Evolutionary conservation across 2,888 invertebrate species (phyloP).

Genomic region (Drosophila helvetica): DNA sequence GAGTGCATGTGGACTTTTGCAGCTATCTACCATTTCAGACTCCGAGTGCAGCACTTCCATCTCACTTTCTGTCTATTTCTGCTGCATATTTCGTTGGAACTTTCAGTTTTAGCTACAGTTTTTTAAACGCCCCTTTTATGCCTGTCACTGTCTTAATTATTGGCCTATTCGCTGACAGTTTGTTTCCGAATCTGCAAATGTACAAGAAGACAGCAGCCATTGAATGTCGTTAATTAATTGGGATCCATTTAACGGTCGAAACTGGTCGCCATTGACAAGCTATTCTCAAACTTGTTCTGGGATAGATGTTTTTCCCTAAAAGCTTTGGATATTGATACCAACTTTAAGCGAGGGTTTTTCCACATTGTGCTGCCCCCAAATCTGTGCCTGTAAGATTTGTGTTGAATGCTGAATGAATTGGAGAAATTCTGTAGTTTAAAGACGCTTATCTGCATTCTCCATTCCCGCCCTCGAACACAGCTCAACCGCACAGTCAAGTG

Average conservation of each 20-base stretch:
- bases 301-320: too few relatives aligned
- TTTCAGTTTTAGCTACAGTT: neutral
- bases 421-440: neutral
- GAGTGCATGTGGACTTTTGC: neutral
- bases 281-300: neutral
- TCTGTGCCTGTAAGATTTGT: too few relatives aligned
- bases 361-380: too few relatives aligned
- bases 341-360: too few relatives aligned
- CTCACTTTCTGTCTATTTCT: neutral
- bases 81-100: neutral
- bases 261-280: too few relatives aligned
- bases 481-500: slow-evolving; percentile 1
- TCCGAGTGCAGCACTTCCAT: neutral
- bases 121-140: neutral
- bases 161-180: neutral
- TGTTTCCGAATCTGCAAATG: neutral
- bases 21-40: neutral
- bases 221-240: slow-evolving; percentile 1
- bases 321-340: neutral
- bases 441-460: neutral
- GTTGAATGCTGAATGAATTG: too few relatives aligned
- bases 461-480: neutral
- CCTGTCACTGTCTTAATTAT: slow-evolving; percentile 13
- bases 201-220: neutral
- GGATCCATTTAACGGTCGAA: neutral